Evolutionary conservation across 2,797 vertebrate genomes (phyloP).

Genomic region (Sebastes dallii): DNA sequence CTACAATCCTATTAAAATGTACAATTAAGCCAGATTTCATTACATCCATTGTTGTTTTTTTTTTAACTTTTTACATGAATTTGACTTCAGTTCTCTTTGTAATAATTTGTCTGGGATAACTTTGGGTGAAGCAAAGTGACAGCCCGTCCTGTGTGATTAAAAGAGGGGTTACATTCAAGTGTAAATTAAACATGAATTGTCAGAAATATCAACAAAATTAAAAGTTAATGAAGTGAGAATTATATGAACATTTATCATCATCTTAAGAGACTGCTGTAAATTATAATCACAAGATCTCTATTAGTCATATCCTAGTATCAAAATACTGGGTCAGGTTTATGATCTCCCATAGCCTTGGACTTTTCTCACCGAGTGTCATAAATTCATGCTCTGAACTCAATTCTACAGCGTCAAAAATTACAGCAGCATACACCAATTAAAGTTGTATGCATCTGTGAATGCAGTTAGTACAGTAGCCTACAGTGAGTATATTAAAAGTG

Average conservation of each 20-base stretch:
- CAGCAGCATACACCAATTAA: background rate
- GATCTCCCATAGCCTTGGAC: background rate
- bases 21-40: background rate
- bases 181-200: background rate
- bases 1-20: background rate
- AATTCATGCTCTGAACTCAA: background rate
- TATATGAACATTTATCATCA: background rate
- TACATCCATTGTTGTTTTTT: background rate
- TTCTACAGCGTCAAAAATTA: no score
- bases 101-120: background rate
- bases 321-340: background rate
- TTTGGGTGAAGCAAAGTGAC: slow-evolving; percentile 11
- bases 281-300: background rate
- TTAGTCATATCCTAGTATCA: background rate
- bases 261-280: background rate
- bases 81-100: background rate
- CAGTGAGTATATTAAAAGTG: background rate
- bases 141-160: background rate
- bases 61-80: background rate
- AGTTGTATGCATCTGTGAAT: background rate
- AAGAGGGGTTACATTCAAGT: background rate
- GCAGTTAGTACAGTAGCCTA: slow-evolving; percentile 2
- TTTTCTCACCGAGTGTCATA: slow-evolving; percentile 5
- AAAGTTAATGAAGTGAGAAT: background rate
- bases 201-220: background rate